These are phyloP conservation scores for Actenoides hombroni DNA, from an alignment of 2,113 vertebrate genomes.

Conservation along the genomic window DNA sequence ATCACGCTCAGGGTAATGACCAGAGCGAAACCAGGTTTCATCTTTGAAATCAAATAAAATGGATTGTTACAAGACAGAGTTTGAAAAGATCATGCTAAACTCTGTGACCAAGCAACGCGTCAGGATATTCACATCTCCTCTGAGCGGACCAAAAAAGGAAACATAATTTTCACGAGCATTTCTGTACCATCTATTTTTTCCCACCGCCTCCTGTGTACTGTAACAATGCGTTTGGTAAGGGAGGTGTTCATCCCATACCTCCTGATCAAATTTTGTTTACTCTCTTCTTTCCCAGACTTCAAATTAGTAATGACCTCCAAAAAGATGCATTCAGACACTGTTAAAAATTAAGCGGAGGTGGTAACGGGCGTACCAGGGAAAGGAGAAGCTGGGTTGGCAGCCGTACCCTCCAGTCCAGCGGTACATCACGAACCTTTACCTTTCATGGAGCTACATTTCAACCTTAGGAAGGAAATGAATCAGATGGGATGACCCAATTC, in stretches of 20 bases:
- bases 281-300: conserved; percentile 8
- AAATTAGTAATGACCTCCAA: neutral
- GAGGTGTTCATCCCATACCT: conserved; percentile 40
- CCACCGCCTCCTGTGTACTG: neutral
- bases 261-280: conserved; percentile 63
- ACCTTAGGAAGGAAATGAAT: conserved; percentile 13
- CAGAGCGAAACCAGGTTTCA: neutral
- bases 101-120: neutral
- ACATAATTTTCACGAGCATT: neutral
- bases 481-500: neutral
- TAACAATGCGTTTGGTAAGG: conserved; percentile 45
- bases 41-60: neutral
- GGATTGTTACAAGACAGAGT: neutral
- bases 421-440: neutral
- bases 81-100: neutral
- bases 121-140: neutral
- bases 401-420: neutral
- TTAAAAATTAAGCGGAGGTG: neutral
- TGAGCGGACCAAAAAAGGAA: neutral
- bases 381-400: neutral
- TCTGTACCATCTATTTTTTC: neutral
- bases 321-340: neutral
- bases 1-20: neutral
- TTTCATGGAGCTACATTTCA: conserved; percentile 29
- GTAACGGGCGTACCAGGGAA: neutral